Evolutionary conservation across 2,113 vertebrate genomes (phyloP).

Genomic region (Neomonachus schauinslandi): DNA sequence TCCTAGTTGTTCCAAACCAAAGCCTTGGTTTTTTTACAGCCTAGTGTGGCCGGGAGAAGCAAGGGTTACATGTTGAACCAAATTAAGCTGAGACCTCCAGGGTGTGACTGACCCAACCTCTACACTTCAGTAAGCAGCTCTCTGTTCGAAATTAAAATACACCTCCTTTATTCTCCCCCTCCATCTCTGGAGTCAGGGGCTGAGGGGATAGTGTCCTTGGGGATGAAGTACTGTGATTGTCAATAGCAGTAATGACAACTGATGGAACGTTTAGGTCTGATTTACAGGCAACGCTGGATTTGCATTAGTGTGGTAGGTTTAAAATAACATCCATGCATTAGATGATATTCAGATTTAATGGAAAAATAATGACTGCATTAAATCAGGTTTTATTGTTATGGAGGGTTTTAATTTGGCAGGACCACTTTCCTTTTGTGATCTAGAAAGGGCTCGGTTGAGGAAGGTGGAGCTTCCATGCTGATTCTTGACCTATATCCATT

Average conservation of each 20-base stretch:
- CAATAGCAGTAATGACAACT: conserved; percentile 72
- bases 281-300: conserved; percentile 69
- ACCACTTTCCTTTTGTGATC: conserved; percentile 68
- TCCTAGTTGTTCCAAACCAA: neutral
- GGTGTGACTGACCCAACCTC: neutral
- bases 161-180: neutral
- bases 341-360: conserved; percentile 76
- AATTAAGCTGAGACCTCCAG: conserved; percentile 43
- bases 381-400: conserved; percentile 79
- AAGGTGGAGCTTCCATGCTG: conserved; percentile 64
- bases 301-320: conserved; percentile 74
- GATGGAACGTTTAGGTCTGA: conserved; percentile 46
- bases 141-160: neutral
- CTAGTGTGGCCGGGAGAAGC: neutral
- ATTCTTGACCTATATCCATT: conserved; percentile 71
- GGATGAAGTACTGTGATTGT: conserved; percentile 53
- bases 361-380: conserved; percentile 79
- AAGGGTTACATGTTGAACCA: conserved; percentile 26
- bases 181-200: conserved; percentile 31
- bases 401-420: conserved; percentile 77
- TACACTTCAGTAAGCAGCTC: conserved; percentile 22
- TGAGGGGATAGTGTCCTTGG: conserved; percentile 32
- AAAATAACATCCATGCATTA: conserved; percentile 77
- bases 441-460: conserved; percentile 22
- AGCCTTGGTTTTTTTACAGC: neutral